Percentiles rank a stretch among this genome's conserved stretches.
Conservation (phyloP, 2,888 invertebrate genomes). For the Trachelus tabidus region DNA sequence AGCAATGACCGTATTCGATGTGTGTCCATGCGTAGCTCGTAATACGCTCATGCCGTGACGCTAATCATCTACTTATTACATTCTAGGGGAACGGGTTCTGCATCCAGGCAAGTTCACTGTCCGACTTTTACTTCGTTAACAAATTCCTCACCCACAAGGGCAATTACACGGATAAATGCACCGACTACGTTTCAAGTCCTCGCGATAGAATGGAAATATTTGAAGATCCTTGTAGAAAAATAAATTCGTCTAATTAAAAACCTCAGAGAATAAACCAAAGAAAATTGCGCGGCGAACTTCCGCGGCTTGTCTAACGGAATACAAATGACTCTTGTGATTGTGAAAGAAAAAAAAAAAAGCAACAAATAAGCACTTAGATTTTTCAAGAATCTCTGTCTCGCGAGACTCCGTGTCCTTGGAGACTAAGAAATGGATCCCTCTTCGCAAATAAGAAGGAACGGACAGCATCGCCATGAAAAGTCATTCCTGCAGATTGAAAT, state of each 20-base stretch:
- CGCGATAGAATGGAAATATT: not conserved
- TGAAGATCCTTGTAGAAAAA: not conserved
- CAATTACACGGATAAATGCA: not conserved
- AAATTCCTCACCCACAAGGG: not conserved
- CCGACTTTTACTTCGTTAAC: not conserved
- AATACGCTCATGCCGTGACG: not conserved
- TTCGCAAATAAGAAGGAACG: too few relatives aligned
- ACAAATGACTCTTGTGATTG: too few relatives aligned
- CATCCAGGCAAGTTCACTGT: not conserved
- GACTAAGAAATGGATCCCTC: too few relatives aligned
- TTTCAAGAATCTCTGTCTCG: too few relatives aligned
- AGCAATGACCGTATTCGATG: slow-evolving; percentile 51
- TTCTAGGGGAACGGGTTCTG: slow-evolving; percentile 30
- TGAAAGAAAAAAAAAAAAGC: too few relatives aligned
- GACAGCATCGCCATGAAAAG: too few relatives aligned
- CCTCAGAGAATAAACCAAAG: too few relatives aligned
- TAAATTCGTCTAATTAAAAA: not conserved
- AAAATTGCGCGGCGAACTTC: too few relatives aligned
- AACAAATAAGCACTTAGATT: too few relatives aligned
- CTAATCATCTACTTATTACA: slow-evolving; percentile 30
- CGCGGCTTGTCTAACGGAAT: too few relatives aligned
- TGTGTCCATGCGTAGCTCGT: slow-evolving; percentile 48
- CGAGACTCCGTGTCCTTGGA: too few relatives aligned
- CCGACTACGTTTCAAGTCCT: not conserved
- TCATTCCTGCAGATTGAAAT: too few relatives aligned